Evolutionary conservation across 2,113 vertebrate species (phyloP).

Genomic region (Syngnathus floridae): DNA sequence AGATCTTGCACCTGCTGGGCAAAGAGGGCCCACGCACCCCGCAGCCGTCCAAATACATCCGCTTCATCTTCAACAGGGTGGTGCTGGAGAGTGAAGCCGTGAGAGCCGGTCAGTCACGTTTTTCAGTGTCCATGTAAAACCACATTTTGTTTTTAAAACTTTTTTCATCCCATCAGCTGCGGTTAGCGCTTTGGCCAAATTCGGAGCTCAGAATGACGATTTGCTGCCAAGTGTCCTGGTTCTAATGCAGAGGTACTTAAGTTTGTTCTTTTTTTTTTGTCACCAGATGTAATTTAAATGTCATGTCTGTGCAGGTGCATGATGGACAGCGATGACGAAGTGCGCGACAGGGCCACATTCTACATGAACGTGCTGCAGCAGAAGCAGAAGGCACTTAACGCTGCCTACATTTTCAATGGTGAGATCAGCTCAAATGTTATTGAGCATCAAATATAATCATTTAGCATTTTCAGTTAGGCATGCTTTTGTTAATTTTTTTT

Average conservation of each 20-base stretch:
- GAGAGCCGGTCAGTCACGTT: constrained; percentile 76
- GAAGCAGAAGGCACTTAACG: constrained; percentile 90
- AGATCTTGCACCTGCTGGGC: constrained; percentile 93
- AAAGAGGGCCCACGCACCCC: constrained; percentile 91
- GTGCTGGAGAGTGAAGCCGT: constrained; percentile 96
- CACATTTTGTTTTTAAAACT: background rate
- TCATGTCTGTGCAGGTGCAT: constrained; percentile 78
- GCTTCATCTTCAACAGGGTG: constrained; percentile 97
- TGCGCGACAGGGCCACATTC: constrained; percentile 94
- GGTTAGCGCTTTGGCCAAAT: constrained; percentile 93
- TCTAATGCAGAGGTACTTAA: constrained; percentile 85
- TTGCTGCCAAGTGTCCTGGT: constrained; percentile 94
- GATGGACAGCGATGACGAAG: constrained; percentile 97
- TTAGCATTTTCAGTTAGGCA: too few relatives aligned
- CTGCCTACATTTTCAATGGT: constrained; percentile 95
- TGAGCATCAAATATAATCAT: too few relatives aligned
- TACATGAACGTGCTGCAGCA: constrained; percentile 94
- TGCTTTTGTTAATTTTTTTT: too few relatives aligned
- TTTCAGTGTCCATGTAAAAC: background rate
- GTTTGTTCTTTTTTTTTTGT: background rate
- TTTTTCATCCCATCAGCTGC: constrained; percentile 71
- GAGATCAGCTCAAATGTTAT: constrained; percentile 20
- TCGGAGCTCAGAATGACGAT: constrained; percentile 95
- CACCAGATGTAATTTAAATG: background rate
- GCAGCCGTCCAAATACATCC: constrained; percentile 92